These are phyloP conservation scores for Oppia nitens DNA, from an alignment of 1,140 invertebrate species.

Conservation along the genomic window DNA sequence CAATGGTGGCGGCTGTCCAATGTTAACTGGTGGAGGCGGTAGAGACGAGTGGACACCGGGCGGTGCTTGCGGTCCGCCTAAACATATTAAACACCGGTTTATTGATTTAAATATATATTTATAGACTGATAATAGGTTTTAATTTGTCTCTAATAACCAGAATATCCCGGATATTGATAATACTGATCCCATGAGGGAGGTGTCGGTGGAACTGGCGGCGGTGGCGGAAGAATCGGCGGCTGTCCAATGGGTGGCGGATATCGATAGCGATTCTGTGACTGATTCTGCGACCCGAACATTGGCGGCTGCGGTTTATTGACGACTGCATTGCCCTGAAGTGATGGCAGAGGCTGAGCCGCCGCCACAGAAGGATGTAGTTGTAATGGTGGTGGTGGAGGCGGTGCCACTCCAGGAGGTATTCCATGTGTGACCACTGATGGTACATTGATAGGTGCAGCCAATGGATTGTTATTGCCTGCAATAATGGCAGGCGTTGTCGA, in stretches of 20 bases:
- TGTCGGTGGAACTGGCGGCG: conserved; percentile 1
- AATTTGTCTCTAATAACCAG: neutral
- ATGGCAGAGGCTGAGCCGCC: neutral
- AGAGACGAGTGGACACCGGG: neutral
- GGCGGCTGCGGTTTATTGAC: neutral
- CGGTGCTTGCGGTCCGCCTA: neutral
- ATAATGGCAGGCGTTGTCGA: conserved; percentile 2
- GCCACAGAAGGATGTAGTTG: conserved; percentile 4
- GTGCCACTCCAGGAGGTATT: conserved; percentile 12
- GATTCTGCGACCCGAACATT: neutral
- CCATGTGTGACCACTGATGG: conserved; percentile 11
- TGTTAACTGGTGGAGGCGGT: neutral
- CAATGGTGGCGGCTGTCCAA: neutral
- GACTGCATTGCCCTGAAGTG: neutral
- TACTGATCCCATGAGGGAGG: neutral
- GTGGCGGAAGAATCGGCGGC: neutral
- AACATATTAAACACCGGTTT: neutral
- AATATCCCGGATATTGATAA: neutral
- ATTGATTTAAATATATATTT: neutral
- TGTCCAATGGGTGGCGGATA: neutral
- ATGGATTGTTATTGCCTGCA: neutral
- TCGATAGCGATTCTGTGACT: neutral
- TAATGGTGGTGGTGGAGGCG: conserved; percentile 11
- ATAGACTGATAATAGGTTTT: too few species aligned
- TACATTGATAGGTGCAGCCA: neutral